Conservation (phyloP, 2,888 invertebrate genomes). For the Druceiella hillmani region DNA sequence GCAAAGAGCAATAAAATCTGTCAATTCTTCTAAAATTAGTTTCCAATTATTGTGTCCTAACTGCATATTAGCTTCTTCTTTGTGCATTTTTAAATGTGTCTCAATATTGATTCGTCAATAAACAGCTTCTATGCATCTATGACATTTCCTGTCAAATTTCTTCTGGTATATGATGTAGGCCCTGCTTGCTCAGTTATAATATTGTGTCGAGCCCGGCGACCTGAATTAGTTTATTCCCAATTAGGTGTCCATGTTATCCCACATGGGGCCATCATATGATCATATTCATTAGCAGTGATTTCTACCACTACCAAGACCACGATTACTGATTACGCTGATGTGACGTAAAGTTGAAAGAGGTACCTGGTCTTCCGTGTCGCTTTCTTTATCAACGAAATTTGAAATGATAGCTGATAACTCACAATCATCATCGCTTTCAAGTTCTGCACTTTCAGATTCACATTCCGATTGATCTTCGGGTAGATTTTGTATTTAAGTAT, state of each 20-base stretch:
- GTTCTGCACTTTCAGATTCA: constrained; percentile 5
- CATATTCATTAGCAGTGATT: constrained; percentile 4
- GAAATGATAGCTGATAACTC: constrained; percentile 4
- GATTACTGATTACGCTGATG: not conserved
- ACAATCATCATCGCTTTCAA: constrained; percentile 5
- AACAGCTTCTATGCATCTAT: too few species aligned
- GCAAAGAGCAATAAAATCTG: too few species aligned
- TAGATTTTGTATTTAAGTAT: constrained; percentile 2
- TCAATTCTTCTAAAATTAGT: too few species aligned
- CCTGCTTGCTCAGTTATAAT: constrained; percentile 3
- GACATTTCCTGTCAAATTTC: too few species aligned
- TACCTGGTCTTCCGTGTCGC: constrained; percentile 6
- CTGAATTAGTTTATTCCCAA: not conserved
- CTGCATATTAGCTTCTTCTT: too few species aligned
- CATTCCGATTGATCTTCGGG: constrained; percentile 5
- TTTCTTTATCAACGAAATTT: constrained; percentile 1
- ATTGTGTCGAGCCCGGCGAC: constrained; percentile 7
- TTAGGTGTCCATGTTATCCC: constrained; percentile 3
- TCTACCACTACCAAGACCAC: not conserved
- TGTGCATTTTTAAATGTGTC: too few species aligned
- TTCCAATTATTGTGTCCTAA: too few species aligned
- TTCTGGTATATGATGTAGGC: too few species aligned
- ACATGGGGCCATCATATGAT: constrained; percentile 1
- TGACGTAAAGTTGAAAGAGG: constrained; percentile 1
- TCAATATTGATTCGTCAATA: too few species aligned